Evolutionary conservation across 2,113 vertebrate species (phyloP).

Genomic region (Microcebus jonahi): DNA sequence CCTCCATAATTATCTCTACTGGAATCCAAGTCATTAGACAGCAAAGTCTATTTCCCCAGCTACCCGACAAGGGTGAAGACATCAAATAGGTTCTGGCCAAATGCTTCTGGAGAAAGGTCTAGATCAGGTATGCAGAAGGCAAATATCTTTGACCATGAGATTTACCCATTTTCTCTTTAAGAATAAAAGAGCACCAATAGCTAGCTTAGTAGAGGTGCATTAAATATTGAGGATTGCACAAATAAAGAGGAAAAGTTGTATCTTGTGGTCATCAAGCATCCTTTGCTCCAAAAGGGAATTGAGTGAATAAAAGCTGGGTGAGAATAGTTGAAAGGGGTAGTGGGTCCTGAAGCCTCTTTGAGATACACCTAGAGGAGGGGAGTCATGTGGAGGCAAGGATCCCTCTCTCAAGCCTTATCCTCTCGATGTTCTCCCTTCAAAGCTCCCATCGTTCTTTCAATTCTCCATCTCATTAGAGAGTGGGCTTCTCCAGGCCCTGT

Average conservation of each 20-base stretch:
- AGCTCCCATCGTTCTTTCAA: accelerated
- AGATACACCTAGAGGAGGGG: neutral
- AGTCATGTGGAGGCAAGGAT: too few relatives aligned
- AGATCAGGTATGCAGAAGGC: neutral
- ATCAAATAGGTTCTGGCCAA: neutral
- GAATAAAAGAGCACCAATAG: neutral
- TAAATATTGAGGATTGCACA: neutral
- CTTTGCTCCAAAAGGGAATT: neutral
- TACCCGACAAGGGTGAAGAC: neutral
- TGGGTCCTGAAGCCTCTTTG: neutral
- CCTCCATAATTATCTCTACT: neutral
- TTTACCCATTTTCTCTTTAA: neutral
- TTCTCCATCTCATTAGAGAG: neutral
- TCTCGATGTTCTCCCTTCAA: neutral
- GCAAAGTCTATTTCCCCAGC: neutral
- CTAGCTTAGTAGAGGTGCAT: neutral
- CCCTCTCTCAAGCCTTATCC: neutral
- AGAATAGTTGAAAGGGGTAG: neutral
- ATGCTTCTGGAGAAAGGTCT: neutral
- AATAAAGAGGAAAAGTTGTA: neutral
- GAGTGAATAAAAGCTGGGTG: neutral
- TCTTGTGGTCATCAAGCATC: neutral
- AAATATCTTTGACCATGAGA: neutral
- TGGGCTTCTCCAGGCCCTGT: accelerated
- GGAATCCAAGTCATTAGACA: neutral